Evolutionary conservation across 2,113 vertebrate species (phyloP), one percentile per base, ranked within the genome.

Genomic region (Cyanoramphus novaezelandiae): DNA sequence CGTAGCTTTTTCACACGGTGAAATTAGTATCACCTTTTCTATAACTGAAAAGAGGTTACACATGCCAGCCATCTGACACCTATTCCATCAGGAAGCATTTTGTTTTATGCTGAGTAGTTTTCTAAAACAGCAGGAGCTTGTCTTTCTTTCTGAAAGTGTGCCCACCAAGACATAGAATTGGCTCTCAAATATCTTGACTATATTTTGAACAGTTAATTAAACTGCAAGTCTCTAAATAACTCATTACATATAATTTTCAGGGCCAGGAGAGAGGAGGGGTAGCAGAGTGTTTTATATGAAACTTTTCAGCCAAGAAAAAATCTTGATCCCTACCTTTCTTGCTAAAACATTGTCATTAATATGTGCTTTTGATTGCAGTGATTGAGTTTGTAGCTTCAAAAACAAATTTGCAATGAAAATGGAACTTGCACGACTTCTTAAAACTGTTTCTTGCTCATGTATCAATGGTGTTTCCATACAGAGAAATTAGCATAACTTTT

Each of bases 161-260:
- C n/a, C 59, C 63, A 82, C 62, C 47, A 69, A 81, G 80, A 59
- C 21, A 5, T 28, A 11, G 68, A 79, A 87, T 47, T 81, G 28
- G 14, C 47, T 14, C 43, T 94, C 62, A 76, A 68, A 55, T 93
- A 37, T 88, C 93, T 94, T 87, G 25, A 82, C 8, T 83, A 15
- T 94, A 92, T 92, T 93, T 82, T 88, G 29, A 97, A 81, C 65
- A 39, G 90, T 89, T 84, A 68, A 39, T 93, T 82, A 70, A 55
- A 24, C 29, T 78, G 50, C 52, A 71, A 71, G 74, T 81, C 72
- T 84, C 59, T 77, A 91, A 86, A 59, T 92, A 79, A 76, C 60
- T 23, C 47, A 82, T 91, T 95, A 21, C 77, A 17, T 93, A 29
- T 89, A 11, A 57, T 78, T 97, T 95, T 82, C 78, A 52, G 88